Base-by-base conservation (phyloP, 2,797 vertebrate species). In the Catostomus latipinnis region DNA sequence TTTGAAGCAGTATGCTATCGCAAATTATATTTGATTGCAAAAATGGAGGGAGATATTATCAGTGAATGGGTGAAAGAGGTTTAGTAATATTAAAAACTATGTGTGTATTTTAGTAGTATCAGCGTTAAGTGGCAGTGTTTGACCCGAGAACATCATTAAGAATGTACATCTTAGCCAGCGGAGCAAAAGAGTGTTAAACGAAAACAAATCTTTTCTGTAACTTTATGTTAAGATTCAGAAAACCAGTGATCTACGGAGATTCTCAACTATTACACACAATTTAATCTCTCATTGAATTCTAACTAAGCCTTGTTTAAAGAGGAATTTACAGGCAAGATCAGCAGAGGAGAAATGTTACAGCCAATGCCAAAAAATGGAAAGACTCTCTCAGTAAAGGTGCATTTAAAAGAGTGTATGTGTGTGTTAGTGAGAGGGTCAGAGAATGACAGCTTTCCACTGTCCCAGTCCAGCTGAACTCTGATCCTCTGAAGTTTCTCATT, bases 391-490 rank as follows among this genome's bases (percentile, higher is more conserved):
- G 43, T 63, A 61, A 84, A 45, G 45, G 5, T 85, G 58, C 78
- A 60, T 78, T 67, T 80, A 9, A 85, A 81, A 22, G 71, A 83
- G 69, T 83, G 53, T 50, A 60, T 76, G 13, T 49, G 54, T 81
- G 61, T 71, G 58, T 80, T 82, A 10, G 78, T 82, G 8, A 66
- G 57, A 70, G 75, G 76, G 50, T 83, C 69, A 62, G 18, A 84
- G 65, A 87, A 85, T 18, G 61, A 80, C 50, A 86, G 63, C 8
- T 58, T 46, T 74, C 84, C 81, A 74, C 65, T 74, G 16, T 74
- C 68, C 67, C 78, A 82, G 72, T 86, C 80, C 75, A 88, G 82
- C 60, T 81, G 58, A 50, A 86, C 75, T 77, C 71, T 81, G 68
- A 86, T 74, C 69, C 58, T 75, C 71, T 86, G 62, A 11, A 81